A percentile compares a stretch with the other conserved stretches of the same genome.
Conservation (phyloP, 2,888 invertebrate genomes). For the Lordiphosa andalusiaca region DNA sequence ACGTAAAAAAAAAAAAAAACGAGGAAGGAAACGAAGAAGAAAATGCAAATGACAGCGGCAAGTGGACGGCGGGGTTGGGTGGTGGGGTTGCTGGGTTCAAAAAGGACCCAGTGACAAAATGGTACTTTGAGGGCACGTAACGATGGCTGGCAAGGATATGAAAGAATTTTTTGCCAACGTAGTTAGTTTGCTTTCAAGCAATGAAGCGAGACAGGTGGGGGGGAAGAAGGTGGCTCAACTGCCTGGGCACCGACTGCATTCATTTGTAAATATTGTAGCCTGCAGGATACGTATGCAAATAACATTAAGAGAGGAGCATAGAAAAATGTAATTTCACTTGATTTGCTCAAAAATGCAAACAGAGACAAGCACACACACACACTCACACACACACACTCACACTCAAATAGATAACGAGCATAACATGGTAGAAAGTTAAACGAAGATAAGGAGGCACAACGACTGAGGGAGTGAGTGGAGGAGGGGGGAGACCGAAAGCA, state of each 20-base stretch:
- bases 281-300: slow-evolving; percentile 75
- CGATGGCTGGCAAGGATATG: slow-evolving; percentile 66
- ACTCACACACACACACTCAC: slow-evolving; percentile 18
- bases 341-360: slow-evolving; percentile 71
- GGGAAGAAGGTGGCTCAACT: slow-evolving; percentile 13
- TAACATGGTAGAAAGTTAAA: slow-evolving; percentile 59
- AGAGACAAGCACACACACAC: slow-evolving; percentile 29
- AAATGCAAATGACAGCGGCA: slow-evolving; percentile 66
- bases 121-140: slow-evolving; percentile 75
- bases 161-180: slow-evolving; percentile 69
- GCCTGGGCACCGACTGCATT: slow-evolving; percentile 35
- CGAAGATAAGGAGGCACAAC: slow-evolving; percentile 53
- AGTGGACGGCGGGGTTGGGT: slow-evolving; percentile 6
- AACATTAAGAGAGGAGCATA: slow-evolving; percentile 66
- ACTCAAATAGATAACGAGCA: slow-evolving; percentile 49
- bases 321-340: slow-evolving; percentile 75
- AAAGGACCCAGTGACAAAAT: slow-evolving; percentile 56
- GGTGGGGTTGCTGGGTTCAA: not conserved
- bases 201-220: not conserved
- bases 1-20: slow-evolving; percentile 22
- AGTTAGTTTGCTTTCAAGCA: slow-evolving; percentile 49
- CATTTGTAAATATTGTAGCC: slow-evolving; percentile 74
- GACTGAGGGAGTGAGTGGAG: slow-evolving; percentile 22
- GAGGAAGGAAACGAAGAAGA: slow-evolving; percentile 32
- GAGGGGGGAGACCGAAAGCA: slow-evolving; percentile 20